phyloP scores from a whole-genome alignment of 30 jellyfish, hydroid and myxozoan species.

The Nemopilema nomurai region DNA sequence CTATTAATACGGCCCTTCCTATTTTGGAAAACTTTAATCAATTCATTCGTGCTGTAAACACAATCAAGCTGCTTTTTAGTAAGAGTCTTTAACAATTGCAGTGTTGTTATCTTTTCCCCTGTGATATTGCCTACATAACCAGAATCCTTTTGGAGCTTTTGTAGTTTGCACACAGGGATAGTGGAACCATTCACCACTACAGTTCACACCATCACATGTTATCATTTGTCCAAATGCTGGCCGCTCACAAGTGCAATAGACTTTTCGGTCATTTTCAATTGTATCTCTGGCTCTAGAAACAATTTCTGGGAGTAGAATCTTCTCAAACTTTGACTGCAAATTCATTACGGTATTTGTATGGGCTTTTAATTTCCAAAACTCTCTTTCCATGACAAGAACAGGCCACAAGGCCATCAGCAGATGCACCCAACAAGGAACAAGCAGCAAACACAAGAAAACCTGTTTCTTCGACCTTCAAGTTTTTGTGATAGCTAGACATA shows the following conservation, averaged over 20 bases:
- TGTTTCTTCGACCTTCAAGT: neutral
- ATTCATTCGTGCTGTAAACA: too few species aligned
- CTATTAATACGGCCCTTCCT: too few species aligned
- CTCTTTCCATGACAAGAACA: constrained; percentile 35
- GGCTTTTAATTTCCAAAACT: constrained; percentile 33
- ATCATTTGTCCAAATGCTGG: constrained; percentile 45
- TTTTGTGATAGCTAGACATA: too few species aligned
- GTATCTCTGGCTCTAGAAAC: neutral
- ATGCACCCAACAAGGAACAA: constrained; percentile 26
- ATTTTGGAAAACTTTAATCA: too few species aligned
- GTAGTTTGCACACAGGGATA: constrained; percentile 40
- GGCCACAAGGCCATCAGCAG: constrained; percentile 25
- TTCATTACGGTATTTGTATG: constrained; percentile 10
- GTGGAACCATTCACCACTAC: constrained; percentile 31
- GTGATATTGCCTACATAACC: constrained; percentile 44
- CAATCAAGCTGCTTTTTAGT: too few species aligned
- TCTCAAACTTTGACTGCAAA: too few species aligned
- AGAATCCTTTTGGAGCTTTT: constrained; percentile 32
- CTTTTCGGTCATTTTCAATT: too few species aligned
- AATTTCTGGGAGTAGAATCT: constrained; percentile 28
- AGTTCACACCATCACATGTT: too few species aligned
- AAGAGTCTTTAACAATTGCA: too few species aligned
- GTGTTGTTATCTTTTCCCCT: too few species aligned
- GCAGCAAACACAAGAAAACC: constrained; percentile 32
- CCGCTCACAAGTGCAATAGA: constrained; percentile 17